Percentiles rank a stretch among this genome's conserved stretches.
These are phyloP conservation scores for Ferrisia virgata DNA, from an alignment of 2,888 invertebrate genomes.

Conservation along the genomic window DNA sequence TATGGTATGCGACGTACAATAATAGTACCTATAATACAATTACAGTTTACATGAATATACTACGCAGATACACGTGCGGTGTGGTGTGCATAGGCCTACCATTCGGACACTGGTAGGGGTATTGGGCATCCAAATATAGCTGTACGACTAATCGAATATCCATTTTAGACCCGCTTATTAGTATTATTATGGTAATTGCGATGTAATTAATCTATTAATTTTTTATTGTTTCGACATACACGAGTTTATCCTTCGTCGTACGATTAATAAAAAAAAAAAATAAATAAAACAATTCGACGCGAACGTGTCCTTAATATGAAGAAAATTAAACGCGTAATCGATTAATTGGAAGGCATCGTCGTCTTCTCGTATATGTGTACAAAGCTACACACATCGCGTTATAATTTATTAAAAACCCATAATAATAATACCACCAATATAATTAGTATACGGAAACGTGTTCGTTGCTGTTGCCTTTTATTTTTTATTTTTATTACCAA, in stretches of 20 bases:
- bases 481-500: too few species aligned
- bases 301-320: constrained; percentile 4
- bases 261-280: neutral
- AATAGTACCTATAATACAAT: too few species aligned
- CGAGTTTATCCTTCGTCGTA: neutral
- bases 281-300: neutral
- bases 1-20: neutral
- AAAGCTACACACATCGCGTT: too few species aligned
- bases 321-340: constrained; percentile 14
- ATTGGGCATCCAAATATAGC: neutral
- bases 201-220: constrained; percentile 30
- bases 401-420: constrained; percentile 18
- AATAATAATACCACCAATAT: neutral
- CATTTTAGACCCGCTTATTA: constrained; percentile 12
- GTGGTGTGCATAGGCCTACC: too few species aligned
- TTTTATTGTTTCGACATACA: neutral
- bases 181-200: constrained; percentile 28
- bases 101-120: too few species aligned
- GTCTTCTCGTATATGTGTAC: neutral
- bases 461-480: neutral
- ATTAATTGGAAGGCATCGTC: constrained; percentile 6
- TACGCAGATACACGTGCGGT: too few species aligned
- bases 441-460: constrained; percentile 19
- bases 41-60: too few species aligned
- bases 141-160: neutral